A percentile compares a stretch with the other conserved stretches of the same genome.
Conservation (phyloP, 2,888 invertebrate genomes). For the Volucella zonaria region DNA sequence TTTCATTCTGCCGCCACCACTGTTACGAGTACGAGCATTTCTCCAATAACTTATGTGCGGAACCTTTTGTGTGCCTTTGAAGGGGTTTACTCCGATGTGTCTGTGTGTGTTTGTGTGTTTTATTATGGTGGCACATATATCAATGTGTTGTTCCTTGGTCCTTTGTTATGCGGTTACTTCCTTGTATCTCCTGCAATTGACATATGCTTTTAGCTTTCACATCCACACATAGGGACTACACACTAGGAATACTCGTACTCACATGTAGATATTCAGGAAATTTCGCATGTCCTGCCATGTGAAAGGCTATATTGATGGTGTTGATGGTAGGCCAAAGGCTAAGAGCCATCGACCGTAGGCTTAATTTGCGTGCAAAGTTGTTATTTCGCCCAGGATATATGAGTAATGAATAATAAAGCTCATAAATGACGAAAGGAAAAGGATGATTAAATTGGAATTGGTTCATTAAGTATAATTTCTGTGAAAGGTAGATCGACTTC, state of each 20-base stretch:
- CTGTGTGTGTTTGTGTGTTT: constrained; percentile 7
- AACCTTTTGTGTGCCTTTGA: constrained; percentile 53
- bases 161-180: constrained; percentile 30
- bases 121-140: constrained; percentile 4
- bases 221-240: constrained; percentile 7
- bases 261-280: constrained; percentile 26
- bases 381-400: constrained; percentile 41
- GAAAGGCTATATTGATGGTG: not conserved
- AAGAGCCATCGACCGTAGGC: too few species aligned
- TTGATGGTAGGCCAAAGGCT: not conserved
- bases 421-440: constrained; percentile 24
- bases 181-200: constrained; percentile 66
- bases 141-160: not conserved
- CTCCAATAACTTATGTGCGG: constrained; percentile 62
- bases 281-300: constrained; percentile 32
- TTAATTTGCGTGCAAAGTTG: not conserved
- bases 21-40: not conserved
- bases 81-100: too few species aligned
- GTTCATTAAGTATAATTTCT: constrained; percentile 64
- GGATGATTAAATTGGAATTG: constrained; percentile 64
- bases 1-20: constrained; percentile 27
- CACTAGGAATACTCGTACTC: too few species aligned
- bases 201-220: constrained; percentile 58
- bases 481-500: constrained; percentile 26
- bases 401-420: constrained; percentile 55